Conservation (phyloP, 2,113 vertebrate species). For the Sphyrna mokarran region DNA sequence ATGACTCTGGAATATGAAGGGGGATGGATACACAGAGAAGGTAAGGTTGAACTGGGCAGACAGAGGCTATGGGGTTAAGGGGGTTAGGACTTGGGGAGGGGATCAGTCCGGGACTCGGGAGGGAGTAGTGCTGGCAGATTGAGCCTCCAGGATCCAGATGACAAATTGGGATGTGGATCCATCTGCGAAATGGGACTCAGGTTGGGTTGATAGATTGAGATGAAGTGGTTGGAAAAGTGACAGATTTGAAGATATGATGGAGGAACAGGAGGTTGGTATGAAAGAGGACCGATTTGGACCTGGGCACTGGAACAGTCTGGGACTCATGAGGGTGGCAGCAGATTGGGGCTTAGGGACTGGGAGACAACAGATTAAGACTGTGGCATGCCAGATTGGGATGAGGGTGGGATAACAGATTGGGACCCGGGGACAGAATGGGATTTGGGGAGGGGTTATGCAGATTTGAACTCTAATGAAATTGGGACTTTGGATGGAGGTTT, state of each 20-base stretch:
- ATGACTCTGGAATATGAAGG: background rate
- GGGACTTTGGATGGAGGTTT: background rate
- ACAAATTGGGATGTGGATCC: too few species aligned
- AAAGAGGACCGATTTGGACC: background rate
- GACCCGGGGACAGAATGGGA: background rate
- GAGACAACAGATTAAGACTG: too few species aligned
- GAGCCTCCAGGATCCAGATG: background rate
- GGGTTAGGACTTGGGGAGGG: background rate
- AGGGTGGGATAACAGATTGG: background rate
- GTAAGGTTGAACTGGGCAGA: background rate
- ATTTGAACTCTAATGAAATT: background rate
- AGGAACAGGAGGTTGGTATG: background rate
- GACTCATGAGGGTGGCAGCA: background rate
- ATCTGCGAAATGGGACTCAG: too few species aligned
- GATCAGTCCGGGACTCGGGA: background rate
- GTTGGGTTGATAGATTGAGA: too few species aligned
- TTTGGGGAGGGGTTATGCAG: background rate
- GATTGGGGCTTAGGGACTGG: background rate
- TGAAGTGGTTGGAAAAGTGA: too few species aligned
- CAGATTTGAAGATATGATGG: too few species aligned
- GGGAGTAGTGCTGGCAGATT: background rate
- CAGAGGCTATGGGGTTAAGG: background rate
- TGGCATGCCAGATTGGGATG: too few species aligned
- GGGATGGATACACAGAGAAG: background rate
- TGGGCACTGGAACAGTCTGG: too few species aligned